phyloP scores from a whole-genome alignment of 2,113 vertebrate genomes.

The Chelonoidis abingdonii region DNA sequence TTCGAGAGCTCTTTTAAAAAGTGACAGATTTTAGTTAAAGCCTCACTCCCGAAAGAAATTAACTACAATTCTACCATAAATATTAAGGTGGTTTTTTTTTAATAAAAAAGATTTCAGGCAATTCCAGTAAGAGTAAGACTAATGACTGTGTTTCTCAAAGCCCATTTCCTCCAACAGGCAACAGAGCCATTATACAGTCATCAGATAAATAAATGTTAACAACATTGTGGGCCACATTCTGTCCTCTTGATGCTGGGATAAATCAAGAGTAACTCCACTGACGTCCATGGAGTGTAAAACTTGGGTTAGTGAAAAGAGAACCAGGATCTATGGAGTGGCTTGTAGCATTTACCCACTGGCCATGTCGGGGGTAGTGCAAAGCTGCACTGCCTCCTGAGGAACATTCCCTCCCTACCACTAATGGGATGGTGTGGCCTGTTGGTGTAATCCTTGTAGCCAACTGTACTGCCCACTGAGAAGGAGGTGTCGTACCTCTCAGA shows the following conservation, averaged over 20 bases:
- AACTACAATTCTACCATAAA: neutral
- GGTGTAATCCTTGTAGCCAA: neutral
- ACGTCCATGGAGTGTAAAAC: neutral
- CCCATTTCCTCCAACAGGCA: neutral
- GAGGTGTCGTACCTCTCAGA: neutral
- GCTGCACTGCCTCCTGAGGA: neutral
- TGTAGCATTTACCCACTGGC: neutral
- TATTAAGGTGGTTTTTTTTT: neutral
- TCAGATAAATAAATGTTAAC: neutral
- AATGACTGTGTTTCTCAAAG: neutral
- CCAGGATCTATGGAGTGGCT: neutral
- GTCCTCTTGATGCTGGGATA: neutral
- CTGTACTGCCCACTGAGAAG: neutral
- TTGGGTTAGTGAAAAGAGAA: neutral
- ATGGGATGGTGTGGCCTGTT: neutral
- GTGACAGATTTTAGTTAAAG: neutral
- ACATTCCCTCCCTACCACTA: neutral
- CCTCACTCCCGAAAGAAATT: neutral
- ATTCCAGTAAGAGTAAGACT: neutral
- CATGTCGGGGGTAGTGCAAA: accelerated
- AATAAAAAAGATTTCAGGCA: neutral
- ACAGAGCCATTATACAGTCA: neutral
- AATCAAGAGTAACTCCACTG: neutral
- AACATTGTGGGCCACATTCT: neutral
- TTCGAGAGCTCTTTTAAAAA: neutral